Percentiles rank a stretch among this genome's conserved stretches.
phyloP scores from a whole-genome alignment of 2,888 invertebrate species.

The Panorpa germanica region DNA sequence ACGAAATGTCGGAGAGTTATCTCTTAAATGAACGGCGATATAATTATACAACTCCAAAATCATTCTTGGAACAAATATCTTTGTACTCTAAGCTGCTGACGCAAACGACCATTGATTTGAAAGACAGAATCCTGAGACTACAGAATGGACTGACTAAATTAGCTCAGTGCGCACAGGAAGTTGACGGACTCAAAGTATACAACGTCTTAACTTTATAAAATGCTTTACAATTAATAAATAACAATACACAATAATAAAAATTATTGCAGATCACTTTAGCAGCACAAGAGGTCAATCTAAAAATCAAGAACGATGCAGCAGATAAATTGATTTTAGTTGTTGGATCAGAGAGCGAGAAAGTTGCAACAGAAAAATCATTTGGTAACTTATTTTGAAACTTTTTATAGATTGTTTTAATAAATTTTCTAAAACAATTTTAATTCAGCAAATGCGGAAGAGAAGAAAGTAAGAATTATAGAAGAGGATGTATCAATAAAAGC shows the following conservation, averaged over 20 bases:
- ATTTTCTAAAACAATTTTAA: slow-evolving; percentile 9
- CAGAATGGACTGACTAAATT: slow-evolving; percentile 82
- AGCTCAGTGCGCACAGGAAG: slow-evolving; percentile 71
- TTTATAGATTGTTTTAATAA: neutral
- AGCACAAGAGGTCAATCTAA: slow-evolving; percentile 64
- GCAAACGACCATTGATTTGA: slow-evolving; percentile 47
- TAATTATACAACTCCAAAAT: slow-evolving; percentile 95
- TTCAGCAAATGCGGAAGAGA: slow-evolving; percentile 66
- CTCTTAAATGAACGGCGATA: slow-evolving; percentile 73
- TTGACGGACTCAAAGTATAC: slow-evolving; percentile 60
- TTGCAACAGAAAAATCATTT: slow-evolving; percentile 68
- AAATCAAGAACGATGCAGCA: slow-evolving; percentile 79
- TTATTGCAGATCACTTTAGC: slow-evolving; percentile 28
- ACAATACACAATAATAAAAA: slow-evolving; percentile 3
- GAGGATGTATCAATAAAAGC: slow-evolving; percentile 75
- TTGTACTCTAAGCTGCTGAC: slow-evolving; percentile 57
- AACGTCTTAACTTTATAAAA: slow-evolving; percentile 8
- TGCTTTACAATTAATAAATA: neutral
- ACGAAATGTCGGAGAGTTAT: slow-evolving; percentile 67
- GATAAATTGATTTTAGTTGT: slow-evolving; percentile 78
- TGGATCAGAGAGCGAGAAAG: slow-evolving; percentile 80
- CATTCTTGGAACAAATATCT: slow-evolving; percentile 88
- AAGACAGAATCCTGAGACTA: slow-evolving; percentile 58
- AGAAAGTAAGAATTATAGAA: slow-evolving; percentile 77
- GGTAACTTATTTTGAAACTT: slow-evolving; percentile 24